Base-by-base conservation (phyloP, 2,888 invertebrate species). In the Holacanthella duospinosa region DNA sequence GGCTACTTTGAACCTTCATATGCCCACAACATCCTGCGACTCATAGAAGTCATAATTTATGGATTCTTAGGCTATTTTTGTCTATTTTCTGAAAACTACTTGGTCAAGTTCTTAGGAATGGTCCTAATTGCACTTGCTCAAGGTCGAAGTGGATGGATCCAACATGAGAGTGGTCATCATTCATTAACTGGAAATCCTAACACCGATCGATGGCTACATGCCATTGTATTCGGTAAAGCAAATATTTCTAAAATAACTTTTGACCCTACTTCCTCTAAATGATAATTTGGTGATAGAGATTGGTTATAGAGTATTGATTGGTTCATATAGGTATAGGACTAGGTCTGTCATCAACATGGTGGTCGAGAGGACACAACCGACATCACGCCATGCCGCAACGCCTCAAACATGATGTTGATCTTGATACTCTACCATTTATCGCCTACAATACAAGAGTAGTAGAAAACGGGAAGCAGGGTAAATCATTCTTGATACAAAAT, bases 371-470 rank as follows among this genome's bases (percentile, higher is more conserved):
- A 21, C 70, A 71, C 57, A 69, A 68, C 43, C 29, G 68, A 24
- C 71, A 71, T 64, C 71, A 71, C 55, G 69, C 69, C 1, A 69
- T 69, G 68, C 71, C 71, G 1, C 69, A 71, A 29, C 59, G 70
- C 21, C 53, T 69, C n/a, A 66, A 67, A 36, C 70, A 69, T 53
- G 70, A 70, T 53, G 65, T 68, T 0, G 70, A 70, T 61, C 58
- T 70, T 12, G 68, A 68, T 29, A 70, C 70, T 2, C 61, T 70
- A 48, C 70, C 70, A n/a, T 58, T 69, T 0, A 25, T 70, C 6
- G 68, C 65, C 1, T 70, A 68, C 44, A 70, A 70, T 60, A 65
- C 64, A 0, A 59, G 65, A 43, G 68, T 70, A 29, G 70, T 64
- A 0, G 62, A 64, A 24, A 68, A 70, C 25, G 26, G 64, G n/a